These are phyloP conservation scores for Pocillopora meandrina DNA, from an alignment of 92 coral and sea anemone species.

Conservation along the genomic window DNA sequence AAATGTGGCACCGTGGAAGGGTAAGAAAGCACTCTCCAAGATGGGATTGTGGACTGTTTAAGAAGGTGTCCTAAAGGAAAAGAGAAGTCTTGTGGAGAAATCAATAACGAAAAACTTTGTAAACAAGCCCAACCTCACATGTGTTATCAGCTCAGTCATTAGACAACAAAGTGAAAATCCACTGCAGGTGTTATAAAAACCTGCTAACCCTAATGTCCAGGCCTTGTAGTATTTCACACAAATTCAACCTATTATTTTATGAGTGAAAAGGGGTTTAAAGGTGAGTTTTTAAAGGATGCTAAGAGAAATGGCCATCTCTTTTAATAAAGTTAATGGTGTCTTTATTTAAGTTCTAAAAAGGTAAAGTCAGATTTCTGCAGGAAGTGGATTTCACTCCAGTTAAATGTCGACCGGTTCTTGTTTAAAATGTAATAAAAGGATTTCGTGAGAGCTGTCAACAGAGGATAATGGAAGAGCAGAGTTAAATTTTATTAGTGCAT, in stretches of 20 bases:
- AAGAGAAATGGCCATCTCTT: too few relatives aligned
- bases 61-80: background rate
- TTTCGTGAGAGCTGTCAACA: too few relatives aligned
- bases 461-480: too few relatives aligned
- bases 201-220: slow-evolving; percentile 21
- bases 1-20: slow-evolving; percentile 5
- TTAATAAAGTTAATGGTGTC: too few relatives aligned
- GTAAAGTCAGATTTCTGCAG: too few relatives aligned
- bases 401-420: too few relatives aligned
- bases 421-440: too few relatives aligned
- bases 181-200: background rate
- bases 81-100: background rate
- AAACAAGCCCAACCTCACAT: slow-evolving; percentile 6
- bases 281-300: background rate
- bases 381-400: too few relatives aligned
- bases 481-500: too few relatives aligned
- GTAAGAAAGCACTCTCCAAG: too few relatives aligned
- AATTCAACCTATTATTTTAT: background rate
- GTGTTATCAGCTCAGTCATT: background rate
- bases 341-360: too few relatives aligned
- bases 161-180: background rate
- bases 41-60: too few relatives aligned
- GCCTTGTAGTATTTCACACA: background rate
- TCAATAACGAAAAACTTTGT: background rate
- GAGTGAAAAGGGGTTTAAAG: background rate